Evolutionary conservation across 2,113 vertebrate species (phyloP).

Genomic region (Elgaria multicarinata): DNA sequence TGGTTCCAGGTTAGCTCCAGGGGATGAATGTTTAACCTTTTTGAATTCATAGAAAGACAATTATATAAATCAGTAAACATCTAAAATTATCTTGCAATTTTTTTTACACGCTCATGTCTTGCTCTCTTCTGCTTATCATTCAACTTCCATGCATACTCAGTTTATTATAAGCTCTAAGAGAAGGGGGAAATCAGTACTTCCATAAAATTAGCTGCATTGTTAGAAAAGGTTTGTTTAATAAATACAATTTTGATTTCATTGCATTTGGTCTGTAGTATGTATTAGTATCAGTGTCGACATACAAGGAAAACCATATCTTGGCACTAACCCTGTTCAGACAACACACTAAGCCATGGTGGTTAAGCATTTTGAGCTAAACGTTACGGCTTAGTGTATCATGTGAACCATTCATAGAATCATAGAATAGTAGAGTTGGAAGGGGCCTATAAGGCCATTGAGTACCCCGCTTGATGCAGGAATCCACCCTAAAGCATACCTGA

Average conservation of each 20-base stretch:
- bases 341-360: no score
- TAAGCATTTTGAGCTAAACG: no score
- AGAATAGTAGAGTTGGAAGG: no score
- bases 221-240: neutral
- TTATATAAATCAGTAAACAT: constrained; percentile 46
- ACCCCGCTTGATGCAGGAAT: no score
- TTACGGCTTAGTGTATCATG: no score
- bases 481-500: no score
- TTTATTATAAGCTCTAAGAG: constrained; percentile 28
- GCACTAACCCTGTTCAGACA: no score
- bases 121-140: neutral
- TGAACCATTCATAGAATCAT: no score
- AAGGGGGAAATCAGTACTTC: neutral
- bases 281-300: neutral
- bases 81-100: constrained; percentile 43
- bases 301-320: neutral
- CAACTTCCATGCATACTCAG: constrained; percentile 13
- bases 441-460: no score
- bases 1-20: constrained; percentile 67
- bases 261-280: neutral
- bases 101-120: neutral
- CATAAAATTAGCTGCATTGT: neutral
- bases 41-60: constrained; percentile 61
- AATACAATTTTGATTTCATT: neutral
- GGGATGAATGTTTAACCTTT: constrained; percentile 48